phyloP scores from a whole-genome alignment of 2,888 invertebrate species.

The Athalia cordata region DNA sequence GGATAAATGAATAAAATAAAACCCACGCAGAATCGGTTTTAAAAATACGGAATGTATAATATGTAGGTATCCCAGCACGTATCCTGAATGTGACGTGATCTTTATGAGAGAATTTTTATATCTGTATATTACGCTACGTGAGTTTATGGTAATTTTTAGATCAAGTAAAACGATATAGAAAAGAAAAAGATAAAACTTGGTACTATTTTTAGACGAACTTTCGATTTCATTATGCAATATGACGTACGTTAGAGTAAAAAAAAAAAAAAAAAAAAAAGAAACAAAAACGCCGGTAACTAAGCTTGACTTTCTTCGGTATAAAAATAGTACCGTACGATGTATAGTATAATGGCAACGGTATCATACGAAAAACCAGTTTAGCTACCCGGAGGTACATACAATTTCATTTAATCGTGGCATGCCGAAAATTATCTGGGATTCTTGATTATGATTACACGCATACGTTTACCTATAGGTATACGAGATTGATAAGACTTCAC shows the following conservation, averaged over 20 bases:
- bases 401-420: neutral
- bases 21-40: neutral
- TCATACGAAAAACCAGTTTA: constrained; percentile 22
- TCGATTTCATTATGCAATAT: constrained; percentile 18
- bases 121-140: too few species aligned
- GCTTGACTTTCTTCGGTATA: constrained; percentile 21
- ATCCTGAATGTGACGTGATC: too few species aligned
- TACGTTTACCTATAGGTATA: neutral
- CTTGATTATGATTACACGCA: neutral
- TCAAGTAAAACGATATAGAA: neutral
- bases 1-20: constrained; percentile 3
- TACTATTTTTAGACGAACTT: constrained; percentile 21
- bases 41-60: neutral
- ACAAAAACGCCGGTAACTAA: neutral
- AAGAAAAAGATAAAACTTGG: neutral
- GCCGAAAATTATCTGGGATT: constrained; percentile 1
- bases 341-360: neutral
- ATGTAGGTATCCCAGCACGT: too few species aligned
- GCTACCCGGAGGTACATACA: neutral
- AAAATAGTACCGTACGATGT: neutral
- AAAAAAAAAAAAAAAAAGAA: neutral
- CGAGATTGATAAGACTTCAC: neutral
- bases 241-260: neutral
- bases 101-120: too few species aligned
- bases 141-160: neutral